Evolutionary conservation across 1,140 invertebrate species (phyloP).

Genomic region (Drosophila nebulosa): DNA sequence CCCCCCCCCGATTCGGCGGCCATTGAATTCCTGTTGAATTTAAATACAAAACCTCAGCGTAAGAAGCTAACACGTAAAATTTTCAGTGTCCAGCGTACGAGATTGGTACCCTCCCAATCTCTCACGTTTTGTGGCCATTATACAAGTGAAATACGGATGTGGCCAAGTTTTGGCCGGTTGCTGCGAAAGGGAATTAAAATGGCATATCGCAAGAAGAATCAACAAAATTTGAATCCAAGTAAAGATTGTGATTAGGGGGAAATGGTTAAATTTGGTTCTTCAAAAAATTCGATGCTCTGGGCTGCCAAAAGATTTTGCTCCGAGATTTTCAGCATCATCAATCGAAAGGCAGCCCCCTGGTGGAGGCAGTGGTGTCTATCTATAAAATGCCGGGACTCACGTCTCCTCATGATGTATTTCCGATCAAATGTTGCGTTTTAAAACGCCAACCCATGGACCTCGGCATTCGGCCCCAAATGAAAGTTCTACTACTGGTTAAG

Average conservation of each 20-base stretch:
- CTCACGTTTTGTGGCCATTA: constrained; percentile 94
- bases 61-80: constrained; percentile 93
- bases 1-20: constrained; percentile 98
- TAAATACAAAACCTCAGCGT: constrained; percentile 97
- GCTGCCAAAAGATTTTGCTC: constrained; percentile 95
- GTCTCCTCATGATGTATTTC: constrained; percentile 95
- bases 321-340: constrained; percentile 98
- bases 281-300: constrained; percentile 95
- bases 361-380: constrained; percentile 96
- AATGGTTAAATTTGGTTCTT: constrained; percentile 97
- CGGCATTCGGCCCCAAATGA: constrained; percentile 97
- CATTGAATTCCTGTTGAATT: constrained; percentile 95
- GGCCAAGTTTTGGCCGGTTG: constrained; percentile 91
- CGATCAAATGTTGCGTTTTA: constrained; percentile 99
- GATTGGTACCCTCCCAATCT: constrained; percentile 96
- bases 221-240: constrained; percentile 99
- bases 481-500: constrained; percentile 97
- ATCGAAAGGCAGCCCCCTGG: constrained; percentile 98
- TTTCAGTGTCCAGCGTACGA: constrained; percentile 88
- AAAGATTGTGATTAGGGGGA: constrained; percentile 99
- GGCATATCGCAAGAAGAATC: constrained; percentile 98
- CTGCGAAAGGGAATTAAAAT: constrained; percentile 97
- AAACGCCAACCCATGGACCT: constrained; percentile 93
- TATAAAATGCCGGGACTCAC: constrained; percentile 96
- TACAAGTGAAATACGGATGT: constrained; percentile 95